Conservation (phyloP, 2,113 vertebrate species). For the Mandrillus leucophaeus region DNA sequence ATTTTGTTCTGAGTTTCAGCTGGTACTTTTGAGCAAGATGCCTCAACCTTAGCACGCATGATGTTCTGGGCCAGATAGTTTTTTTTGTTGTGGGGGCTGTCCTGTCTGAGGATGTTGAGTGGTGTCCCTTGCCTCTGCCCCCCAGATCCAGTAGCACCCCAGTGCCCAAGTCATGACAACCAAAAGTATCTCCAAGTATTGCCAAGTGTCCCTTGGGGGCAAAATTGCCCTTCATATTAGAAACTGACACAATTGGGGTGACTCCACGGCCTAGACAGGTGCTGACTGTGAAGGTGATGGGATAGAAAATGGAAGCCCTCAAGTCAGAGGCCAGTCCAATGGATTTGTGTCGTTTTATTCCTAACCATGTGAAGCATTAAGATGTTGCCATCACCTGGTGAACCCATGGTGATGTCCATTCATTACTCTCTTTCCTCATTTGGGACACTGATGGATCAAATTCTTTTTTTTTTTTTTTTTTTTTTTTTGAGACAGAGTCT, state of each 20-base stretch:
- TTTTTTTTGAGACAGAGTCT: too few species aligned
- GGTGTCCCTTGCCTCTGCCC: too few species aligned
- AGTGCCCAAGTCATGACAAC: not conserved
- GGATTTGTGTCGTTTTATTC: not conserved
- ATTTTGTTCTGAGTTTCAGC: not conserved
- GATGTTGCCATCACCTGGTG: not conserved
- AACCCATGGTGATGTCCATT: fast-evolving
- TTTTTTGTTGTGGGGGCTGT: fast-evolving
- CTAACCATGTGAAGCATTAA: fast-evolving
- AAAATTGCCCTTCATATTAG: not conserved
- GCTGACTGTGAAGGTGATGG: not conserved
- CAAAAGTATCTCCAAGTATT: not conserved
- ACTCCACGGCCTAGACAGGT: not conserved
- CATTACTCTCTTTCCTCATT: not conserved
- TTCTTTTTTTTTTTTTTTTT: not conserved
- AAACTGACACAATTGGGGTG: not conserved
- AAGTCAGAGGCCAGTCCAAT: not conserved
- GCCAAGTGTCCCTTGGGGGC: not conserved
- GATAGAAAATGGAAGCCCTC: not conserved
- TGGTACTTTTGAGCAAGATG: not conserved
- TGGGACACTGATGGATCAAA: not conserved
- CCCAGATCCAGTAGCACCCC: too few species aligned
- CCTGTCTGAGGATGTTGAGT: not conserved
- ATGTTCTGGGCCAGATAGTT: not conserved
- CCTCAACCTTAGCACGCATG: not conserved